These are phyloP conservation scores for Orestias chungarensis DNA, from an alignment of 2,797 vertebrate genomes.

Conservation along the genomic window DNA sequence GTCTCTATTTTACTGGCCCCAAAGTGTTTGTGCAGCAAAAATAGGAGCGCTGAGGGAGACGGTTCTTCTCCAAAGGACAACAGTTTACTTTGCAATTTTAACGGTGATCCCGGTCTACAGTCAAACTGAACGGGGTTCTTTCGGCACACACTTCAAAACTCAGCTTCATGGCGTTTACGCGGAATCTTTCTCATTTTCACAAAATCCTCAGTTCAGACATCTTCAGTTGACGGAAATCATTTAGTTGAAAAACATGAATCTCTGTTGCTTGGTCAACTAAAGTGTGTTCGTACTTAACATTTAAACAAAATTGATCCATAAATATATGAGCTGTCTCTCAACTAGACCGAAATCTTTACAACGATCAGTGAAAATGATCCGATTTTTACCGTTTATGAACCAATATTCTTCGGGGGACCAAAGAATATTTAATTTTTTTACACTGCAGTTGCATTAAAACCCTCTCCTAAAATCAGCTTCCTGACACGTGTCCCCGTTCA, in stretches of 20 bases:
- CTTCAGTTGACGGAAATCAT: neutral
- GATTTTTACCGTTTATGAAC: neutral
- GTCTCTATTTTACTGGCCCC: slow-evolving; percentile 19
- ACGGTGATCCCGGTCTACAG: slow-evolving; percentile 4
- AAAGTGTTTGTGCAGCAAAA: slow-evolving; percentile 24
- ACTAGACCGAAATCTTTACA: neutral
- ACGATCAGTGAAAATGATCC: neutral
- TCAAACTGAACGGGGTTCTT: slow-evolving; percentile 8
- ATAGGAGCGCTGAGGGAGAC: slow-evolving; percentile 18
- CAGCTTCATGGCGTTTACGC: neutral
- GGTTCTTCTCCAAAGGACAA: slow-evolving; percentile 18
- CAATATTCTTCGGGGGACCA: neutral
- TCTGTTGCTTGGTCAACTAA: too few relatives aligned
- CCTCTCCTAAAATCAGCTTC: neutral
- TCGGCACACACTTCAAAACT: neutral
- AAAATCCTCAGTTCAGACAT: neutral
- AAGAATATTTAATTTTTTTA: neutral
- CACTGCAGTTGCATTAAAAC: neutral
- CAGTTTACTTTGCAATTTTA: slow-evolving; percentile 13
- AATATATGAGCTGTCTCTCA: neutral
- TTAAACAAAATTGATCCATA: neutral
- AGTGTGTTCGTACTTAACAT: neutral
- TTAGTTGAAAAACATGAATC: neutral
- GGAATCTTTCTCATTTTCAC: neutral
- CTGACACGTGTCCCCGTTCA: neutral